These are phyloP conservation scores for Aulostomus chinensis DNA, from an alignment of 2,797 vertebrate genomes.

Conservation along the genomic window DNA sequence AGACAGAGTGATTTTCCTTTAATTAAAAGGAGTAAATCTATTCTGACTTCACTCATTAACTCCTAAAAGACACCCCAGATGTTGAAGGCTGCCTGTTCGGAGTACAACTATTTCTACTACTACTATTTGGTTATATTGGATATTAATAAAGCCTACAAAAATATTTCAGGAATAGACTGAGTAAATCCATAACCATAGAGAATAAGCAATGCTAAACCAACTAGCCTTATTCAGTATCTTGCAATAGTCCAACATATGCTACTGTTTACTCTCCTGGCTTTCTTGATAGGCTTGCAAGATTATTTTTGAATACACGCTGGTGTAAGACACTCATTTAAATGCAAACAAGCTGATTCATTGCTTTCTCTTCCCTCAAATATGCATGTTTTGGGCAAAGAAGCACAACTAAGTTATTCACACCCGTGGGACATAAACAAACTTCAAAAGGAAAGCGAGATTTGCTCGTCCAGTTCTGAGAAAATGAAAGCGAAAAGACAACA, in stretches of 20 bases:
- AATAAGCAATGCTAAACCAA: too few species aligned
- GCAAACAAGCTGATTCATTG: slow-evolving; percentile 65
- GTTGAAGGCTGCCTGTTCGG: too few species aligned
- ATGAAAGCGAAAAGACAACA: slow-evolving; percentile 35
- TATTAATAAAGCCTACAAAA: too few species aligned
- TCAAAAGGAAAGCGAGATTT: slow-evolving; percentile 59
- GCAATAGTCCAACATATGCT: slow-evolving; percentile 10
- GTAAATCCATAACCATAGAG: too few species aligned
- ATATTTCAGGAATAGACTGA: too few species aligned
- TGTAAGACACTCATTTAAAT: slow-evolving; percentile 56
- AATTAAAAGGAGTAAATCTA: too few species aligned
- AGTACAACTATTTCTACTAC: too few species aligned
- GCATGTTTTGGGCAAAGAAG: slow-evolving; percentile 58
- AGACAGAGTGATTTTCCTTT: too few species aligned
- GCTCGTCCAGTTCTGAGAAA: slow-evolving; percentile 36
- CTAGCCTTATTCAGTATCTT: not conserved
- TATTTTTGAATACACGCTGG: slow-evolving; percentile 35
- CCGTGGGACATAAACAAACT: slow-evolving; percentile 59
- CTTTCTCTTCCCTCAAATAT: slow-evolving; percentile 55
- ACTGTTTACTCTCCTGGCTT: slow-evolving; percentile 23
- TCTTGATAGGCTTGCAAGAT: slow-evolving; percentile 36
- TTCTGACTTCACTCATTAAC: too few species aligned
- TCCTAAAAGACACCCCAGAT: too few species aligned
- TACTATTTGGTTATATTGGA: too few species aligned
- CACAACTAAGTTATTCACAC: slow-evolving; percentile 61